phyloP scores from a whole-genome alignment of 2,113 vertebrate species.

The Notarius lentiginosus region DNA sequence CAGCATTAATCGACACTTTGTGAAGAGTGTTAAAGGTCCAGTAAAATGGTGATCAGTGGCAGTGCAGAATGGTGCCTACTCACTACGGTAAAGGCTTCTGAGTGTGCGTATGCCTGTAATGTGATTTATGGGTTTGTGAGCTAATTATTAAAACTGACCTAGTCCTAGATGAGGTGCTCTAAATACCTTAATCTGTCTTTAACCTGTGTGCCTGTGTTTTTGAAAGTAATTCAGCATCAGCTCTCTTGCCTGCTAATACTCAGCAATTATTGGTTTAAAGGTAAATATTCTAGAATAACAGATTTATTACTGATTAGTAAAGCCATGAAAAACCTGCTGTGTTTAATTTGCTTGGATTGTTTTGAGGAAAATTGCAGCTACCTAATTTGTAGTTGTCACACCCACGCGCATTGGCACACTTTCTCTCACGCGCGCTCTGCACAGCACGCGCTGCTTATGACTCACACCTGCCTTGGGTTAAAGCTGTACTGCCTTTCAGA shows the following conservation, averaged over 20 bases:
- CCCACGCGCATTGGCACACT: too few species aligned
- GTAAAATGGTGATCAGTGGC: background rate
- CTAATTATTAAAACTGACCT: conserved; percentile 47
- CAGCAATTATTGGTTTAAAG: background rate
- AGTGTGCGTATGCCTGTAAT: background rate
- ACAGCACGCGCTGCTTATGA: too few species aligned
- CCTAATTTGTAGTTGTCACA: background rate
- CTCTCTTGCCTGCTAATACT: background rate
- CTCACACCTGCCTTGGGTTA: too few species aligned
- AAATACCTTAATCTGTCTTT: conserved; percentile 50
- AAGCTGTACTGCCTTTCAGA: too few species aligned
- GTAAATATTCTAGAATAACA: background rate
- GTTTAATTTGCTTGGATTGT: background rate
- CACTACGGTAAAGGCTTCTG: background rate
- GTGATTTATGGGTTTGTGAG: background rate
- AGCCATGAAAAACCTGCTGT: background rate
- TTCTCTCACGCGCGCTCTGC: too few species aligned
- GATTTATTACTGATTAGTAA: background rate
- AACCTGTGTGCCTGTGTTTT: conserved; percentile 1
- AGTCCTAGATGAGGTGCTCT: conserved; percentile 49
- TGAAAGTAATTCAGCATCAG: background rate
- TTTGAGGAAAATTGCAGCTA: background rate
- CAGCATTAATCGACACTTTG: too few species aligned
- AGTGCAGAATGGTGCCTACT: background rate
- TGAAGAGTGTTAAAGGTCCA: too few species aligned